Percentiles rank a stretch among this genome's conserved stretches.
These are phyloP conservation scores for Vimba vimba DNA, from an alignment of 2,113 vertebrate species.

Conservation along the genomic window DNA sequence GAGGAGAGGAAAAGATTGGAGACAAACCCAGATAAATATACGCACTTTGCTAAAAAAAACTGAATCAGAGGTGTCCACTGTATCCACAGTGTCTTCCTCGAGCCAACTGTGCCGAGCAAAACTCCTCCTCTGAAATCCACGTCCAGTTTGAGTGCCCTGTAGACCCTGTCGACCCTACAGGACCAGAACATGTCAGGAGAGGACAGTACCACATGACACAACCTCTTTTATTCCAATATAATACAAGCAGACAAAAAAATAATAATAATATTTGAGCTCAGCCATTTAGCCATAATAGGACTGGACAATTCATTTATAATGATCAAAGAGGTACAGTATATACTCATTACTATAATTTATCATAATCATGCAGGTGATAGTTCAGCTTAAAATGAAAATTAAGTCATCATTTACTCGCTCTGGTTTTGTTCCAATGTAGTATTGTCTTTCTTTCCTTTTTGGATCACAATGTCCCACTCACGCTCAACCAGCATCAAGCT, in stretches of 20 bases:
- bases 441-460: too few species aligned
- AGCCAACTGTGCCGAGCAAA: constrained; percentile 88
- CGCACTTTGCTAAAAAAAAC: constrained; percentile 93
- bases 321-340: not conserved
- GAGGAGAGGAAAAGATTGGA: not conserved
- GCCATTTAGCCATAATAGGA: not conserved
- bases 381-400: not conserved
- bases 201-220: not conserved
- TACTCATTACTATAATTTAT: not conserved
- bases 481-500: too few species aligned
- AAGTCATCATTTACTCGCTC: not conserved
- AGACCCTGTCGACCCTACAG: constrained; percentile 85
- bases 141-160: constrained; percentile 73
- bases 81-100: constrained; percentile 88
- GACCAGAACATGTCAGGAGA: constrained; percentile 14
- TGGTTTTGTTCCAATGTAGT: not conserved
- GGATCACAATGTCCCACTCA: too few species aligned
- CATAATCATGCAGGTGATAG: not conserved
- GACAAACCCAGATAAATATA: constrained; percentile 7
- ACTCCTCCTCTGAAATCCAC: constrained; percentile 80
- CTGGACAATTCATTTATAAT: not conserved
- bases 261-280: not conserved
- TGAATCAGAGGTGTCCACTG: constrained; percentile 81
- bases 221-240: not conserved
- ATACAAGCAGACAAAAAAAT: not conserved